Percentiles rank a stretch among this genome's conserved stretches.
phyloP scores from a whole-genome alignment of 2,888 invertebrate species.

The Agapostemon virescens region DNA sequence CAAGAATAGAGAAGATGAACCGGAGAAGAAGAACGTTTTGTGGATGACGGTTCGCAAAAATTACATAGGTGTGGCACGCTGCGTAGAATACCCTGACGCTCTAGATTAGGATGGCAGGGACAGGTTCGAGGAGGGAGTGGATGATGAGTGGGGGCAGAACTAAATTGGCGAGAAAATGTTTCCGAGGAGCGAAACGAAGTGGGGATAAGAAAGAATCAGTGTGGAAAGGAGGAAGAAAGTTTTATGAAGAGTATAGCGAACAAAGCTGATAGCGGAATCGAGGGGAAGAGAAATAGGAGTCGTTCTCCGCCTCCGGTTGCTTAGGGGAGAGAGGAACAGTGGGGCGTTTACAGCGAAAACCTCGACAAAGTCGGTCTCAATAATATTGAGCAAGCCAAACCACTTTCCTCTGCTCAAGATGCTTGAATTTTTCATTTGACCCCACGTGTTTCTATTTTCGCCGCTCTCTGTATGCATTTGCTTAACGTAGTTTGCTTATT shows the following conservation, averaged over 20 bases:
- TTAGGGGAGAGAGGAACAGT: background rate
- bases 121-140: background rate
- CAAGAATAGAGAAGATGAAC: background rate
- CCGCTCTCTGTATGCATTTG: background rate
- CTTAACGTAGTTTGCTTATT: no score
- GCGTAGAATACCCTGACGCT: background rate
- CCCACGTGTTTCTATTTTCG: background rate
- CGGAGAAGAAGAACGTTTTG: background rate
- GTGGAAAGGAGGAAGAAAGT: background rate
- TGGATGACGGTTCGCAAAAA: background rate
- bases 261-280: background rate
- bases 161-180: slow-evolving; percentile 3
- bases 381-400: background rate
- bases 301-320: background rate
- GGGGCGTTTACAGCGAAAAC: background rate
- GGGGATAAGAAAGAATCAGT: slow-evolving; percentile 2
- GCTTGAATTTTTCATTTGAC: background rate
- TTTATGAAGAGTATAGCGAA: background rate
- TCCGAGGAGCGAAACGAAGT: background rate
- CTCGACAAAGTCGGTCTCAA: background rate
- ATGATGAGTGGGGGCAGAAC: background rate
- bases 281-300: background rate
- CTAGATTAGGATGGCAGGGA: background rate
- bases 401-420: background rate
- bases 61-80: background rate